These are phyloP conservation scores for Diadegma fenestrale DNA, from an alignment of 2,888 invertebrate species.

Conservation along the genomic window DNA sequence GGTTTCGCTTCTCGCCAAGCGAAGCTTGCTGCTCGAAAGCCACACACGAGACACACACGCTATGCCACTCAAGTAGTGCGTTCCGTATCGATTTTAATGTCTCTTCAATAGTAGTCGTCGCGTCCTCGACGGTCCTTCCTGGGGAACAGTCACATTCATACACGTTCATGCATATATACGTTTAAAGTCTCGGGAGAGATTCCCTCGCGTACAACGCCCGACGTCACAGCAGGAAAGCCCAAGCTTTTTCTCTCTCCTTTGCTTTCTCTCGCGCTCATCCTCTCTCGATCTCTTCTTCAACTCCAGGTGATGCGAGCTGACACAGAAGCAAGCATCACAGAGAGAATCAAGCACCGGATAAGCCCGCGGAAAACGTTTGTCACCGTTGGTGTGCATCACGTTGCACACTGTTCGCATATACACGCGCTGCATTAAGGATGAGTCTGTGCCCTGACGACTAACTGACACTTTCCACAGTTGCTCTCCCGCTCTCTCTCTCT, in stretches of 20 bases:
- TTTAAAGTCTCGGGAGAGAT: conserved; percentile 45
- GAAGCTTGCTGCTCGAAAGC: conserved; percentile 50
- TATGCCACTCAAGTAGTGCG: conserved; percentile 79
- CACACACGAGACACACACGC: conserved; percentile 45
- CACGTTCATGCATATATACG: conserved; percentile 53
- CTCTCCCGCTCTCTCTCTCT: not conserved
- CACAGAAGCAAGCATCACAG: conserved; percentile 31
- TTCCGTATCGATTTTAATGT: conserved; percentile 81
- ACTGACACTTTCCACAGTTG: conserved; percentile 48
- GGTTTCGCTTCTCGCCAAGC: conserved; percentile 34
- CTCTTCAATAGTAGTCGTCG: conserved; percentile 68
- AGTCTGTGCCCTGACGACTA: conserved; percentile 31
- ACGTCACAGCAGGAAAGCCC: conserved; percentile 30
- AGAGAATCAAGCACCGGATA: conserved; percentile 35
- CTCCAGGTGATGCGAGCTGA: conserved; percentile 34
- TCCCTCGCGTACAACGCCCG: conserved; percentile 23
- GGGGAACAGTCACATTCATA: conserved; percentile 33
- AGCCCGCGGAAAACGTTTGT: conserved; percentile 59
- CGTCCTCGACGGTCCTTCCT: conserved; percentile 53
- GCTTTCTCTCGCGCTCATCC: not conserved
- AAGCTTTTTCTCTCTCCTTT: conserved; percentile 37
- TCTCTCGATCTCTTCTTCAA: conserved; percentile 5
- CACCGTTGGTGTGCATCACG: conserved; percentile 31
- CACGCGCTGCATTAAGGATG: conserved; percentile 18
- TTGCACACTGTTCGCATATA: conserved; percentile 14